Percentiles rank a stretch among this genome's conserved stretches.
These are phyloP conservation scores for Anguilla marmorata DNA, from an alignment of 2,797 vertebrate species.

Conservation along the genomic window DNA sequence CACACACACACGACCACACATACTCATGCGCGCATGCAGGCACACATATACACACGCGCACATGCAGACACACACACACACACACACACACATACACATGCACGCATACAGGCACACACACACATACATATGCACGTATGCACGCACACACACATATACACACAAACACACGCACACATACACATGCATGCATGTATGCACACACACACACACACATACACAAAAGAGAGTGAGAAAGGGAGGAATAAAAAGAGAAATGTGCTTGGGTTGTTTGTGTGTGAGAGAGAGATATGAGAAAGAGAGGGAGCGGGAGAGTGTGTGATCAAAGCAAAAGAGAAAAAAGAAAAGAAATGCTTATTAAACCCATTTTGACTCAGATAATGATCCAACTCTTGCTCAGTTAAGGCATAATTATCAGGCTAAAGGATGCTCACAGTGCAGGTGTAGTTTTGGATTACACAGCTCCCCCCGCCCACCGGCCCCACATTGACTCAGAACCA, in stretches of 20 bases:
- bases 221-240: not conserved
- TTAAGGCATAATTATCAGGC: conserved; percentile 24
- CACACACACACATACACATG: not conserved
- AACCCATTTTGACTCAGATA: conserved; percentile 30
- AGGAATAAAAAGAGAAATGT: not conserved
- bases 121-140: too few species aligned
- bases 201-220: conserved; percentile 23
- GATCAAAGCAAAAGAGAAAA: not conserved
- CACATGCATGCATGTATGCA: not conserved
- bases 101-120: not conserved
- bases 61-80: not conserved
- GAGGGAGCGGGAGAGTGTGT: too few species aligned
- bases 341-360: conserved; percentile 33
- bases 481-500: too few species aligned
- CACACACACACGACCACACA: not conserved
- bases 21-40: not conserved
- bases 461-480: too few species aligned
- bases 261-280: not conserved
- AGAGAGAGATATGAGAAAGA: not conserved
- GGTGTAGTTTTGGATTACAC: not conserved
- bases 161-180: too few species aligned
- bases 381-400: conserved; percentile 9
- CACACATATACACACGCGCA: not conserved
- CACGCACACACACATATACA: conserved; percentile 30
- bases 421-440: not conserved